Evolutionary conservation across 2,888 invertebrate species (phyloP).

Genomic region (Notocelia uddmanniana): DNA sequence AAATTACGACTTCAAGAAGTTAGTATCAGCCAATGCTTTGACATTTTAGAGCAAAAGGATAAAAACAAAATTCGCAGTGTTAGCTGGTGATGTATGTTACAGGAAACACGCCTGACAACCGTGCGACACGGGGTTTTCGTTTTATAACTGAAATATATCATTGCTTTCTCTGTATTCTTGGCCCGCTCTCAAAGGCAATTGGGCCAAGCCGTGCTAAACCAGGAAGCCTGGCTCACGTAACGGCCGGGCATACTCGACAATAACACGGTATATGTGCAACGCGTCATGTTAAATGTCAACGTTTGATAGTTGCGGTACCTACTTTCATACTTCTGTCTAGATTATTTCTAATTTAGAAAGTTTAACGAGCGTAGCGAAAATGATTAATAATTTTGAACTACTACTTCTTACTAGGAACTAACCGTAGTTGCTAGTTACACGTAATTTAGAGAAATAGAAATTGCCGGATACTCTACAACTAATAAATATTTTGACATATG

Average conservation of each 20-base stretch:
- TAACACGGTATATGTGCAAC: constrained; percentile 37
- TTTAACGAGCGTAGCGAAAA: constrained; percentile 11
- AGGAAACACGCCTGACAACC: constrained; percentile 66
- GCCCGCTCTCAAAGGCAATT: constrained; percentile 76
- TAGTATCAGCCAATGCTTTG: constrained; percentile 1
- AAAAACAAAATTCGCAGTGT: constrained; percentile 52
- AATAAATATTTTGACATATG: neutral
- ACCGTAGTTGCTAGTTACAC: neutral
- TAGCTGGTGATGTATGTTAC: constrained; percentile 62
- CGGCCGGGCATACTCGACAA: constrained; percentile 32
- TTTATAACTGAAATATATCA: constrained; percentile 66
- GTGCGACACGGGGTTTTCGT: constrained; percentile 60
- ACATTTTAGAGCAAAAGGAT: constrained; percentile 47
- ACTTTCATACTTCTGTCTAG: neutral
- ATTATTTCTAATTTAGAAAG: constrained; percentile 22
- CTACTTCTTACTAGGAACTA: neutral
- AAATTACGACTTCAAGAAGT: constrained; percentile 29
- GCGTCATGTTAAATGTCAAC: constrained; percentile 30
- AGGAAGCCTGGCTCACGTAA: constrained; percentile 61
- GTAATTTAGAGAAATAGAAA: neutral
- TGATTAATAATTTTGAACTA: neutral
- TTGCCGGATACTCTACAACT: neutral
- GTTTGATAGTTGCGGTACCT: constrained; percentile 10
- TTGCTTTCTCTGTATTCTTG: constrained; percentile 78
- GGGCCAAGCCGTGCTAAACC: constrained; percentile 68